Evolutionary conservation across 1,140 invertebrate species (phyloP).

Genomic region (Aleiodes sp.): DNA sequence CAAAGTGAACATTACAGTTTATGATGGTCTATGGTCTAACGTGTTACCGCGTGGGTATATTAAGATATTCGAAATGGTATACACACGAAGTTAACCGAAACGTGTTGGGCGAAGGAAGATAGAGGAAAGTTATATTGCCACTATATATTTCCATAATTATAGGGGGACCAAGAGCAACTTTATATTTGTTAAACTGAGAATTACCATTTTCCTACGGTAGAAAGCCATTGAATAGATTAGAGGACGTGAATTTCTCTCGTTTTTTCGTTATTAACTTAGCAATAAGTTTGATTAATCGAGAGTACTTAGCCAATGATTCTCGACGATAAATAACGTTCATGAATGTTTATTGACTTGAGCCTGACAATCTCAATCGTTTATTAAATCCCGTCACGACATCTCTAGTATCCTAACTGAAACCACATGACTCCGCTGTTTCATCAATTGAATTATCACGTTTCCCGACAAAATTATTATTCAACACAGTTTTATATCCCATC

Average conservation of each 20-base stretch:
- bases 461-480: no score
- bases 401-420: no score
- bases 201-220: conserved; percentile 46
- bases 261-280: no score
- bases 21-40: conserved; percentile 43
- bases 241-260: no score
- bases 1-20: conserved; percentile 51
- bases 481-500: not conserved
- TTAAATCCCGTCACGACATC: conserved; percentile 18
- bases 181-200: conserved; percentile 48
- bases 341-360: conserved; percentile 7
- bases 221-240: conserved; percentile 44
- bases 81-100: not conserved
- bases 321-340: no score
- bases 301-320: no score
- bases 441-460: no score
- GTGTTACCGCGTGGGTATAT: conserved; percentile 38
- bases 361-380: not conserved
- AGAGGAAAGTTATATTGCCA: conserved; percentile 25
- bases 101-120: not conserved
- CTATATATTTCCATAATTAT: conserved; percentile 50
- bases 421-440: no score
- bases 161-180: conserved; percentile 38
- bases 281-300: no score
- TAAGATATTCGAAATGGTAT: not conserved